These are phyloP conservation scores for Perdita meconis DNA, from an alignment of 2,888 invertebrate genomes.

Conservation along the genomic window DNA sequence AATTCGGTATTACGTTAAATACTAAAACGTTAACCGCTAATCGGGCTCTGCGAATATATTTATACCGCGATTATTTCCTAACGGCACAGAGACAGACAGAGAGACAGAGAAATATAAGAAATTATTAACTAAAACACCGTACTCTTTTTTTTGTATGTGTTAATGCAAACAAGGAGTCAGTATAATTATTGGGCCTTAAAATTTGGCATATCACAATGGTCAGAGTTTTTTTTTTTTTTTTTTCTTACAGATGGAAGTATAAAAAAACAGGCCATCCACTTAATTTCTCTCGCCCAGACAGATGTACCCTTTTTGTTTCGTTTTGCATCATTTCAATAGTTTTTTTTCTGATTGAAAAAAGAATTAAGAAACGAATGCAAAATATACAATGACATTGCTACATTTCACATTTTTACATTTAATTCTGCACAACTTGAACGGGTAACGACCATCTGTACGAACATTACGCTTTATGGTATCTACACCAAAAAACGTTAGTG, in stretches of 20 bases:
- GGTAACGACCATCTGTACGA: conserved; percentile 11
- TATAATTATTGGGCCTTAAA: conserved; percentile 31
- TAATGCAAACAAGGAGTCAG: conserved; percentile 53
- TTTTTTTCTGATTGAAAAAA: conserved; percentile 22
- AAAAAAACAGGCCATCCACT: conserved; percentile 44
- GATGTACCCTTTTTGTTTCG: conserved; percentile 19
- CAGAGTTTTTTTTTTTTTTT: no score
- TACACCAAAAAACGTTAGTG: conserved; percentile 27
- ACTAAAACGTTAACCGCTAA: conserved; percentile 48
- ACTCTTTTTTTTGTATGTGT: conserved; percentile 35
- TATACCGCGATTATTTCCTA: conserved; percentile 34
- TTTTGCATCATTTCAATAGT: conserved; percentile 20
- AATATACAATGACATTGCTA: conserved; percentile 24
- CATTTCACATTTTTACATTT: conserved; percentile 24
- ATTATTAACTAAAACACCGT: conserved; percentile 42
- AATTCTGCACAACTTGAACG: conserved; percentile 33
- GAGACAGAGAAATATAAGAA: conserved; percentile 35
- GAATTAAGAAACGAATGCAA: conserved; percentile 28
- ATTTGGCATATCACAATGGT: conserved; percentile 56
- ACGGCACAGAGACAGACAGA: conserved; percentile 20
- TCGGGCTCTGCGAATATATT: conserved; percentile 28
- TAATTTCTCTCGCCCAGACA: conserved; percentile 33
- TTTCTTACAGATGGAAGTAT: conserved; percentile 29
- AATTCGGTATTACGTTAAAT: conserved; percentile 31
- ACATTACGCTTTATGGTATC: conserved; percentile 7